A percentile compares a stretch with the other conserved stretches of the same genome.
Conservation (phyloP, 2,113 vertebrate species). For the Pseudopodoces humilis region DNA sequence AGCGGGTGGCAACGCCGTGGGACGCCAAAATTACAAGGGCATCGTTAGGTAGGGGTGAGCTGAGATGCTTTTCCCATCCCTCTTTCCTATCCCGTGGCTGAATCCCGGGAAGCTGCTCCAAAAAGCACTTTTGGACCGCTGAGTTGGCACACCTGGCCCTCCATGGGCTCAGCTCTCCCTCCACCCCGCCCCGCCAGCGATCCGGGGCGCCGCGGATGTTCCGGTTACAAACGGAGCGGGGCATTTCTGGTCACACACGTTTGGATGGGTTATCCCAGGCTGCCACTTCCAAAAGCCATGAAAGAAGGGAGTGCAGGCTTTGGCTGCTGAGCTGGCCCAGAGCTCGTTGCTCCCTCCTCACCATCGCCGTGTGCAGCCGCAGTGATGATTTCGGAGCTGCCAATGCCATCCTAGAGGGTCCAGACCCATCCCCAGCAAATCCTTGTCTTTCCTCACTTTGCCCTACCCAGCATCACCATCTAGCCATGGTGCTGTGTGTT, state of each 20-base stretch:
- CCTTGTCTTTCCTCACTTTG: not conserved
- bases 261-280: conserved; percentile 52
- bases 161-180: not conserved
- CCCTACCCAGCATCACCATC: not conserved
- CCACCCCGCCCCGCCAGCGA: rapidly evolving
- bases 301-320: not conserved
- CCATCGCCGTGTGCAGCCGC: rapidly evolving
- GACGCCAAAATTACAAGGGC: not conserved
- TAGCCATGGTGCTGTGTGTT: not conserved
- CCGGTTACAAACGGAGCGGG: rapidly evolving
- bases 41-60: not conserved
- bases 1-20: not conserved
- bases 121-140: rapidly evolving
- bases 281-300: conserved; percentile 58
- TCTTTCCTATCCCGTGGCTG: not conserved
- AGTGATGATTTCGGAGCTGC: rapidly evolving
- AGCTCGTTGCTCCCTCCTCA: not conserved
- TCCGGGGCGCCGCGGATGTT: rapidly evolving
- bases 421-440: not conserved
- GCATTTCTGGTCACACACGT: conserved; percentile 47
- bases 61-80: not conserved
- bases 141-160: rapidly evolving
- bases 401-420: not conserved
- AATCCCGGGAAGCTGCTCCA: not conserved
- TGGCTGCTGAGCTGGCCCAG: conserved; percentile 17